phyloP scores from a whole-genome alignment of 2,797 vertebrate genomes.

The Pteronotus mesoamericanus region DNA sequence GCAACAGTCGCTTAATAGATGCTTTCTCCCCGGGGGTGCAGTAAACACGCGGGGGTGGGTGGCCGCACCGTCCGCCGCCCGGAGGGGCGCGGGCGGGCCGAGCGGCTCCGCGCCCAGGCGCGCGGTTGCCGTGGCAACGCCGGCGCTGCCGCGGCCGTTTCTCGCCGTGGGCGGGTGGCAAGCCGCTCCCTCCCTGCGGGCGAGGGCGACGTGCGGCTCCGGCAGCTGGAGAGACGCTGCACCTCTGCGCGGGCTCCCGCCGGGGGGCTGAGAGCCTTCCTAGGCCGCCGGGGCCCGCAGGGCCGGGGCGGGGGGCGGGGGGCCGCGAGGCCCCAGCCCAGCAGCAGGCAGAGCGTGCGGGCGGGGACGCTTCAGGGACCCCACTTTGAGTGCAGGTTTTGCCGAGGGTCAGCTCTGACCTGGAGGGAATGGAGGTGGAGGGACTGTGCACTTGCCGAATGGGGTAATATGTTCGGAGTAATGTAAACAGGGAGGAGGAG shows the following conservation, averaged over 20 bases:
- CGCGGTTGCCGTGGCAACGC: conserved; percentile 59
- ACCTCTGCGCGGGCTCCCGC: conserved; percentile 33
- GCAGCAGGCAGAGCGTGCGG: neutral
- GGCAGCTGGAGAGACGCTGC: conserved; percentile 66
- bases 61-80: neutral
- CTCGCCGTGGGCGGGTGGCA: conserved; percentile 66
- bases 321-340: neutral
- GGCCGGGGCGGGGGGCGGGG: too few relatives aligned
- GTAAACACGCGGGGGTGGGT: neutral
- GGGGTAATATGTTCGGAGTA: neutral
- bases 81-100: neutral
- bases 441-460: neutral
- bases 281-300: neutral
- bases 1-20: neutral
- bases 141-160: conserved; percentile 63
- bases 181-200: conserved; percentile 64
- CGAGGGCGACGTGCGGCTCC: conserved; percentile 60
- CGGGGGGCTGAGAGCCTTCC: conserved; percentile 46
- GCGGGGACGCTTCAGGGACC: neutral
- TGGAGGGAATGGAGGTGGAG: neutral
- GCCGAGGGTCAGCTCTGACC: neutral
- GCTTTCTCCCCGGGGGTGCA: conserved; percentile 2
- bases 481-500: neutral
- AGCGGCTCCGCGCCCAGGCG: conserved; percentile 11
- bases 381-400: neutral